Conservation (phyloP, 2,797 vertebrate species). For the Valencia hispanica region DNA sequence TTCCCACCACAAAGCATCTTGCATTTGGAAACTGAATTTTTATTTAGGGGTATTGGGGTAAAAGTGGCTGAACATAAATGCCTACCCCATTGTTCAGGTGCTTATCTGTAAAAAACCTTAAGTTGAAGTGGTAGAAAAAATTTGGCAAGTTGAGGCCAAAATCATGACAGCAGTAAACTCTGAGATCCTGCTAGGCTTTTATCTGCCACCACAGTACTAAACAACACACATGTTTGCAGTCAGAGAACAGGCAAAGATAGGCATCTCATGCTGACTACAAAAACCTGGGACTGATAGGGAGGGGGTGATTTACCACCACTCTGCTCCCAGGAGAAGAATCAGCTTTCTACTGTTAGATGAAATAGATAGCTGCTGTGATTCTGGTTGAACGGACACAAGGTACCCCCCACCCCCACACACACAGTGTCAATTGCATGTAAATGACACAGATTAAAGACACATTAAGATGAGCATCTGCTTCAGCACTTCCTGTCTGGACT, state of each 20-base stretch:
- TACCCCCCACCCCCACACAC: neutral
- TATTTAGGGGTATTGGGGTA: too few relatives aligned
- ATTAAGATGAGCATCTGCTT: neutral
- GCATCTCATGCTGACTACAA: conserved; percentile 67
- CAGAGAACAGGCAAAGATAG: conserved; percentile 66
- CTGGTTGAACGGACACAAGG: conserved; percentile 25
- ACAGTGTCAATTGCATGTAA: too few relatives aligned
- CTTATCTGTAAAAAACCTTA: too few relatives aligned
- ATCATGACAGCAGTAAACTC: neutral
- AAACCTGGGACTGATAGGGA: conserved; percentile 29
- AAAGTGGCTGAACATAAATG: too few relatives aligned
- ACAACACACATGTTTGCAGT: conserved; percentile 62
- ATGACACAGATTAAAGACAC: neutral
- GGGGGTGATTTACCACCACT: conserved; percentile 47
- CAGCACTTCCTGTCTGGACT: neutral
- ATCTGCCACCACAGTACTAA: conserved; percentile 57
- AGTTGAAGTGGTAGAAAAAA: neutral
- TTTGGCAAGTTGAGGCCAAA: neutral
- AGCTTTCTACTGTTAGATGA: conserved; percentile 65
- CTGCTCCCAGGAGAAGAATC: conserved; percentile 64
- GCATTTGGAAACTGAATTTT: too few relatives aligned
- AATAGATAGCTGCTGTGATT: conserved; percentile 73
- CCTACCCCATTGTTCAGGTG: too few relatives aligned
- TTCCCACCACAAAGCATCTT: too few relatives aligned
- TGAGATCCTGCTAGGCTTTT: conserved; percentile 32